These are phyloP conservation scores for Sylvietta virens DNA, from an alignment of 2,113 vertebrate species.

Conservation along the genomic window DNA sequence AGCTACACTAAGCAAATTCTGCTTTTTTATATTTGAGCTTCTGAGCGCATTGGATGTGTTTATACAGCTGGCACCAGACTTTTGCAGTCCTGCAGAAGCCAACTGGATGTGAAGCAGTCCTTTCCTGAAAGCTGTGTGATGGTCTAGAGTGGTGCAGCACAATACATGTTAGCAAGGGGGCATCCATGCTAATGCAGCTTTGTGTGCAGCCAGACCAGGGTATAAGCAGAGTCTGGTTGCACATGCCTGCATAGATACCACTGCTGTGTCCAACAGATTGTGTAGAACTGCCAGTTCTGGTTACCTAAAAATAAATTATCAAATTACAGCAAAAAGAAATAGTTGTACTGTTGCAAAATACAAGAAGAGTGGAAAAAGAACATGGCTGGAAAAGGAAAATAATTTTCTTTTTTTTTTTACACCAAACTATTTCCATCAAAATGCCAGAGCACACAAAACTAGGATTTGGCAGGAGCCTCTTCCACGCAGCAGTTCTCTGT, in stretches of 20 bases:
- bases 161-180: neutral
- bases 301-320: conserved; percentile 22
- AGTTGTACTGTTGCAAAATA: neutral
- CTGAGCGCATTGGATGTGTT: neutral
- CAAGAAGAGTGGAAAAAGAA: neutral
- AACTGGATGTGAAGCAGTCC: neutral
- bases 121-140: neutral
- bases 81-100: neutral
- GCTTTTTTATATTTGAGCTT: neutral
- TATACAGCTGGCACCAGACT: neutral
- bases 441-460: neutral
- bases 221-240: neutral
- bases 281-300: conserved; percentile 47
- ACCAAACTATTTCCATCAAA: conserved; percentile 15
- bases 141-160: neutral
- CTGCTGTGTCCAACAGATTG: neutral
- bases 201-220: neutral
- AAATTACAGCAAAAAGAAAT: neutral
- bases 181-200: neutral
- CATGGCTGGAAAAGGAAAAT: neutral
- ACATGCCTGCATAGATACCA: neutral
- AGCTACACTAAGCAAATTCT: neutral
- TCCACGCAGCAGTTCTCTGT: neutral
- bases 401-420: neutral
- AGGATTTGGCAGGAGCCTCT: conserved; percentile 14